Conservation (phyloP, 2,113 vertebrate species). For the Myotis lucifugus region DNA sequence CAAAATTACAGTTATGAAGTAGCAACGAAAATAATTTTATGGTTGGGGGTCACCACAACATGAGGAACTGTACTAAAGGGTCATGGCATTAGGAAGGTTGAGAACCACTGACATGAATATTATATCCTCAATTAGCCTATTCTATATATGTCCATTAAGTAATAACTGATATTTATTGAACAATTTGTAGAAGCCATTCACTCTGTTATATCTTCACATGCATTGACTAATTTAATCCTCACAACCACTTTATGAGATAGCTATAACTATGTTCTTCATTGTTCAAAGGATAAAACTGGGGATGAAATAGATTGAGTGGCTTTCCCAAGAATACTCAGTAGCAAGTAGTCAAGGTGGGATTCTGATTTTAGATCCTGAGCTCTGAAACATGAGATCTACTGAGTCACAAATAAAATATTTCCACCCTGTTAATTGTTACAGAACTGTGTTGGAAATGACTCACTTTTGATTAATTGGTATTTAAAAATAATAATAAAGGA, state of each 20-base stretch:
- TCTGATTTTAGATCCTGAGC: neutral
- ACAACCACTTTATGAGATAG: neutral
- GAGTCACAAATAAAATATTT: neutral
- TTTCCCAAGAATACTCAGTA: neutral
- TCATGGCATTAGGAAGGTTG: too few species aligned
- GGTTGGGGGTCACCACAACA: too few species aligned
- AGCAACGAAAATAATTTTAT: too few species aligned
- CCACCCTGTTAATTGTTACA: neutral
- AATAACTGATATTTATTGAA: neutral
- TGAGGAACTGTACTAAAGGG: too few species aligned
- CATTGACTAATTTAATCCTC: neutral
- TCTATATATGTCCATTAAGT: neutral
- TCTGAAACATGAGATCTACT: neutral
- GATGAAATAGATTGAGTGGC: neutral
- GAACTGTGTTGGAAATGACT: neutral
- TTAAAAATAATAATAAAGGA: neutral
- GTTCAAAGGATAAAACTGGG: neutral
- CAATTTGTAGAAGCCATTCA: neutral
- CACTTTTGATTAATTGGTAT: neutral
- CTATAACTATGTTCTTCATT: neutral
- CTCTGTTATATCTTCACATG: neutral
- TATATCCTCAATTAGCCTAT: neutral
- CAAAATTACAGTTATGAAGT: too few species aligned
- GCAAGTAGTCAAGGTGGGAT: neutral
- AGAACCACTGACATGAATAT: neutral